These are phyloP conservation scores for Alviniconcha marisindica DNA, from an alignment of 1,140 invertebrate species.

Conservation along the genomic window DNA sequence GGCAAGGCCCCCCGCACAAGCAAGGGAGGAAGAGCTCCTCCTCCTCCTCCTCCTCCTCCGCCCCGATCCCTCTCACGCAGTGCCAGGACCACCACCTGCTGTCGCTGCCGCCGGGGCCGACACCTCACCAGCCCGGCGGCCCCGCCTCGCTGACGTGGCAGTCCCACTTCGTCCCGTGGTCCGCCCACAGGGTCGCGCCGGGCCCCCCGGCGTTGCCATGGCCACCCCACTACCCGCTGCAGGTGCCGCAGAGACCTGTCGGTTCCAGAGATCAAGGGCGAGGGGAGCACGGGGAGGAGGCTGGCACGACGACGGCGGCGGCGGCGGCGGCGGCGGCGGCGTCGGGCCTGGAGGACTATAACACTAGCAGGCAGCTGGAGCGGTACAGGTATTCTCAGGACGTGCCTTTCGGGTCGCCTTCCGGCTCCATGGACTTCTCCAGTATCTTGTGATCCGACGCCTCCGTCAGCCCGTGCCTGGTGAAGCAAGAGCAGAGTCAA, in stretches of 20 bases:
- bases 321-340: background rate
- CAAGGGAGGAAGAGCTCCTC: background rate
- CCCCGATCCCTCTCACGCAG: background rate
- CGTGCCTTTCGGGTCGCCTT: background rate
- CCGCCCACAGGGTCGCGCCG: background rate
- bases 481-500: no score
- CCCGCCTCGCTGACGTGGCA: background rate
- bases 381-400: background rate
- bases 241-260: background rate
- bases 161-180: background rate
- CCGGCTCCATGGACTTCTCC: conserved; percentile 1
- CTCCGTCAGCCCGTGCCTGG: no score
- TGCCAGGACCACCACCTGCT: background rate
- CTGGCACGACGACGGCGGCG: background rate
- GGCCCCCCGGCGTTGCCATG: background rate
- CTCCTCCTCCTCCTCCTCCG: background rate
- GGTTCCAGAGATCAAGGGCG: background rate
- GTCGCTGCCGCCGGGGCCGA: background rate
- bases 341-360: no score
- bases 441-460: background rate
- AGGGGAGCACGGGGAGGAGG: background rate
- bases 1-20: background rate
- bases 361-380: no score
- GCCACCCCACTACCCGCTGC: background rate
- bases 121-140: no score